These are phyloP conservation scores for Solenopsis invicta DNA, from an alignment of 1,140 invertebrate species.

Conservation along the genomic window DNA sequence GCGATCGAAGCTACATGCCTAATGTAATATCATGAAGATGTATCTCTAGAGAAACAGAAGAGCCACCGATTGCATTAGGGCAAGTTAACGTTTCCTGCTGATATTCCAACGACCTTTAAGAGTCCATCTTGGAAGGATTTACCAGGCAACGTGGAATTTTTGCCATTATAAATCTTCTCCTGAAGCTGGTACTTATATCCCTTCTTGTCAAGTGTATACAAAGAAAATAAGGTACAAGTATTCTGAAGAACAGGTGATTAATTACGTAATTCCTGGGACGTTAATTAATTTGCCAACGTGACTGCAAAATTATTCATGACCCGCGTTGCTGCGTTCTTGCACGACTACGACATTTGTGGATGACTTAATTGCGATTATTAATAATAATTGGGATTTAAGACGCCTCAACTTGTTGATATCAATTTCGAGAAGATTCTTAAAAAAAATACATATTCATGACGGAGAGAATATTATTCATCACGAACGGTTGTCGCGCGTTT, in stretches of 20 bases:
- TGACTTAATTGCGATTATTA: background rate
- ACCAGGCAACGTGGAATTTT: background rate
- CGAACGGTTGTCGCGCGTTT: background rate
- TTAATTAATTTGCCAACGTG: slow-evolving; percentile 34
- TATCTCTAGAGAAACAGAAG: background rate
- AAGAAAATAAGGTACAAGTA: slow-evolving; percentile 30
- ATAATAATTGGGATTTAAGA: slow-evolving; percentile 12
- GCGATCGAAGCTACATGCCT: background rate
- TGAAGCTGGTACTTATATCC: slow-evolving; percentile 7
- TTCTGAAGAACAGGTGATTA: slow-evolving; percentile 28
- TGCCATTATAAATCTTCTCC: slow-evolving; percentile 29
- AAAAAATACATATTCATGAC: background rate
- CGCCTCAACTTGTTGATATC: background rate
- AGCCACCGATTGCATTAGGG: background rate
- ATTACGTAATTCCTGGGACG: slow-evolving; percentile 27
- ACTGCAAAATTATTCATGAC: slow-evolving; percentile 36
- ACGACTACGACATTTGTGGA: background rate
- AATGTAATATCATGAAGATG: background rate
- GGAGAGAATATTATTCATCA: slow-evolving; percentile 3
- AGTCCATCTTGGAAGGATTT: slow-evolving; percentile 9
- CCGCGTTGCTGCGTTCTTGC: background rate
- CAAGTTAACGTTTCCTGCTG: background rate
- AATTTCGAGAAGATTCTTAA: background rate
- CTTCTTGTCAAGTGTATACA: background rate
- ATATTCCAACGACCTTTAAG: background rate